Percentiles rank a stretch among this genome's conserved stretches.
Conservation (phyloP, 1,140 invertebrate species). For the Papilio machaon region DNA sequence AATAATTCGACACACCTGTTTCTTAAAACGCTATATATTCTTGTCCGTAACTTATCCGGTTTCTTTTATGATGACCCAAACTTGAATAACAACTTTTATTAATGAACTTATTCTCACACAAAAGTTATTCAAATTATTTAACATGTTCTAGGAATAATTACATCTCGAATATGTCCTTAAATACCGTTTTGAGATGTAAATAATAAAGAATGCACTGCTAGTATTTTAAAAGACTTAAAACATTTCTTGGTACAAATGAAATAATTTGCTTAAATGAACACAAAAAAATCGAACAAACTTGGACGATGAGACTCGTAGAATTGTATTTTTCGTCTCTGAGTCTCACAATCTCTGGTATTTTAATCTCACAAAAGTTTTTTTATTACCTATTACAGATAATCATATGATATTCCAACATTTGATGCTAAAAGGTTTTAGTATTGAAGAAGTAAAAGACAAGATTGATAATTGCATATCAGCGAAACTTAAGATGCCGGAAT, state of each 20-base stretch:
- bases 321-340: too few species aligned
- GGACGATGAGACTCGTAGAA: too few species aligned
- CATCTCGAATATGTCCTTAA: too few species aligned
- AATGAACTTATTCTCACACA: not conserved
- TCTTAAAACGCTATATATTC: not conserved
- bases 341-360: not conserved
- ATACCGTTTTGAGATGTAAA: too few species aligned
- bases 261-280: not conserved
- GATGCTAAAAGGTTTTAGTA: conserved; percentile 37
- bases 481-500: conserved; percentile 39
- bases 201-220: too few species aligned
- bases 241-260: too few species aligned
- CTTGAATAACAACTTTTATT: conserved; percentile 13
- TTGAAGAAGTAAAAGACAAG: conserved; percentile 42
- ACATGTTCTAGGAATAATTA: not conserved
- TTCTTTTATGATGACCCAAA: not conserved
- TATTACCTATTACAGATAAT: conserved; percentile 30
- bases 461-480: conserved; percentile 40
- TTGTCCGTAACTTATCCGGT: not conserved
- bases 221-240: too few species aligned
- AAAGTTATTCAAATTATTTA: not conserved
- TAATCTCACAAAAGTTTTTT: not conserved
- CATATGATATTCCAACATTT: conserved; percentile 37
- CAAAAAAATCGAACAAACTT: not conserved
- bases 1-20: not conserved